Evolutionary conservation across 1,140 invertebrate genomes (phyloP).

Genomic region (Zaprionus gabonicus): DNA sequence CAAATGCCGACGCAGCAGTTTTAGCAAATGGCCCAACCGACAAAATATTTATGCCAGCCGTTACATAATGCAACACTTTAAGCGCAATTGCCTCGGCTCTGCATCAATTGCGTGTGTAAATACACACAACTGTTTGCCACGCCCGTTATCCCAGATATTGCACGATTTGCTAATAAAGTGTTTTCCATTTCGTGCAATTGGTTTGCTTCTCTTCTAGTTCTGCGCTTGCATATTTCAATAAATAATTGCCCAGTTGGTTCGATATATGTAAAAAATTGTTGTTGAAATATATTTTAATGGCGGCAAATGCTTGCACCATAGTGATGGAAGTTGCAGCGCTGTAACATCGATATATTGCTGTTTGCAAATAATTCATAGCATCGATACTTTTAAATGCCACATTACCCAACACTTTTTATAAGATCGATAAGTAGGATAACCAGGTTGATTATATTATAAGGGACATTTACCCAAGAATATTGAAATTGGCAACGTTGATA

Average conservation of each 20-base stretch:
- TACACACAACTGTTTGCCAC: background rate
- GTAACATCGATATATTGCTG: background rate
- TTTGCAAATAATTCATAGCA: no score
- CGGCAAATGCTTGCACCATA: background rate
- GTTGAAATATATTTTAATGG: slow-evolving; percentile 2
- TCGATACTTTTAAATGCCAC: no score
- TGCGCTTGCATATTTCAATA: background rate
- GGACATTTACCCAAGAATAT: no score
- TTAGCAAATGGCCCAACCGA: slow-evolving; percentile 14
- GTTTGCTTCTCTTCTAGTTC: background rate
- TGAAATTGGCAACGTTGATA: no score
- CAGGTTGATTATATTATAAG: no score
- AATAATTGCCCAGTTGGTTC: background rate
- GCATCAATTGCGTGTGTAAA: slow-evolving; percentile 15
- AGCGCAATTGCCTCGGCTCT: background rate
- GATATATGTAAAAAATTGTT: background rate
- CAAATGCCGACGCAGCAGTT: slow-evolving; percentile 12
- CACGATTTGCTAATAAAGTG: slow-evolving; percentile 11
- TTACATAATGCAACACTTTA: slow-evolving; percentile 22
- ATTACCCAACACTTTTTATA: no score
- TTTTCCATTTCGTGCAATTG: slow-evolving; percentile 7
- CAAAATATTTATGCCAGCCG: slow-evolving; percentile 31
- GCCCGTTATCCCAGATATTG: slow-evolving; percentile 3
- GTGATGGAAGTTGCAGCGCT: background rate
- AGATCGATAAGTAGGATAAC: no score